phyloP scores from a whole-genome alignment of 2,888 invertebrate species.

The Brachypterus glaber region DNA sequence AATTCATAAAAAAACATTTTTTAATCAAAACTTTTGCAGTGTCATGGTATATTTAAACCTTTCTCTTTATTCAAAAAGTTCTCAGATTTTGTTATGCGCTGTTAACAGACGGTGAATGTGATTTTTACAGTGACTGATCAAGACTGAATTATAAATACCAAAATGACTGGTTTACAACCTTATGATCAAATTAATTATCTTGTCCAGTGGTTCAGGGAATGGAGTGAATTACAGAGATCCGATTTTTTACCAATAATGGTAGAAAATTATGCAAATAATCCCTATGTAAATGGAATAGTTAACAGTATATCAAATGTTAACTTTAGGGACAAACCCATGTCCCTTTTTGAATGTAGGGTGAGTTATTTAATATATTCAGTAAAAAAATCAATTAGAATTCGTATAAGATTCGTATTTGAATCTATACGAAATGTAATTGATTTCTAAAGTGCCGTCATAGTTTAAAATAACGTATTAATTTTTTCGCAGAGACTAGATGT shows the following conservation, averaged over 20 bases:
- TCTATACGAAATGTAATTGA: too few species aligned
- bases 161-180: conserved; percentile 40
- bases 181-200: conserved; percentile 74
- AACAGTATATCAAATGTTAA: conserved; percentile 56
- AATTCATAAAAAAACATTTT: too few species aligned
- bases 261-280: conserved; percentile 51
- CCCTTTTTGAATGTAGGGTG: conserved; percentile 73
- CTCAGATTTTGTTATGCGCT: neutral
- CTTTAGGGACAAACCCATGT: conserved; percentile 68
- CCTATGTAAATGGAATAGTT: conserved; percentile 65
- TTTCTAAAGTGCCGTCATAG: too few species aligned
- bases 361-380: conserved; percentile 29
- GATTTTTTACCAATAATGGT: conserved; percentile 73
- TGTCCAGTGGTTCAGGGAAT: conserved; percentile 80
- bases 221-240: conserved; percentile 77
- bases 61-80: conserved; percentile 26
- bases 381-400: too few species aligned
- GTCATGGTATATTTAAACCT: conserved; percentile 27
- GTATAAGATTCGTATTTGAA: too few species aligned
- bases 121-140: conserved; percentile 26
- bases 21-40: conserved; percentile 26
- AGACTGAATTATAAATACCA: conserved; percentile 6
- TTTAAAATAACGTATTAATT: too few species aligned
- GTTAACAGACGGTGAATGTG: neutral
- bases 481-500: too few species aligned